A percentile compares a stretch with the other conserved stretches of the same genome.
Evolutionary conservation across 1,140 invertebrate genomes (phyloP).

Genomic region (Euschistus heros): DNA sequence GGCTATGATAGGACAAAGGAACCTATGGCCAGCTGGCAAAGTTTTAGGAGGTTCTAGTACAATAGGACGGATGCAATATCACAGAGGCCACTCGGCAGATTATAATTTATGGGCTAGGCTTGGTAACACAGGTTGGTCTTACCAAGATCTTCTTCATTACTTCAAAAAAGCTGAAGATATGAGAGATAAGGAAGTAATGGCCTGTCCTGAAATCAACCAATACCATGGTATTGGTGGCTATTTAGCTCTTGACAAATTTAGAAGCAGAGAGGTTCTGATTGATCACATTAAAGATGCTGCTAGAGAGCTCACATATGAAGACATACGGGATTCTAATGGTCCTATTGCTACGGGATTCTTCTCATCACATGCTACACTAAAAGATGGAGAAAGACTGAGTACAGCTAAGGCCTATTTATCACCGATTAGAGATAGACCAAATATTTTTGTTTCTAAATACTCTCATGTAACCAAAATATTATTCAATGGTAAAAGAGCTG

Average conservation of each 20-base stretch:
- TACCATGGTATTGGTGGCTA: constrained; percentile 47
- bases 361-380: constrained; percentile 37
- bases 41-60: constrained; percentile 46
- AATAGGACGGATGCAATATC: constrained; percentile 56
- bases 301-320: constrained; percentile 43
- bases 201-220: constrained; percentile 28
- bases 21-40: constrained; percentile 32
- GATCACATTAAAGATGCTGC: constrained; percentile 41
- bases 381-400: constrained; percentile 26
- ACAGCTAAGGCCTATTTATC: constrained; percentile 50
- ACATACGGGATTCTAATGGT: constrained; percentile 43
- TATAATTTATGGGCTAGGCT: constrained; percentile 53
- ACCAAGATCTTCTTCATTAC: constrained; percentile 45
- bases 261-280: constrained; percentile 14
- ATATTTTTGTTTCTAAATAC: constrained; percentile 52
- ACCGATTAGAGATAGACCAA: constrained; percentile 47
- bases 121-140: constrained; percentile 54
- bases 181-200: constrained; percentile 19
- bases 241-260: constrained; percentile 45
- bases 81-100: constrained; percentile 48
- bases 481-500: constrained; percentile 50
- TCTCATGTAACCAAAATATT: constrained; percentile 41
- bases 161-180: constrained; percentile 46
- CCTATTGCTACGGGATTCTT: constrained; percentile 27
- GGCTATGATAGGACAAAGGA: constrained; percentile 35